Base-by-base conservation (phyloP, 1,140 invertebrate species). In the Halictus rubicundus region DNA sequence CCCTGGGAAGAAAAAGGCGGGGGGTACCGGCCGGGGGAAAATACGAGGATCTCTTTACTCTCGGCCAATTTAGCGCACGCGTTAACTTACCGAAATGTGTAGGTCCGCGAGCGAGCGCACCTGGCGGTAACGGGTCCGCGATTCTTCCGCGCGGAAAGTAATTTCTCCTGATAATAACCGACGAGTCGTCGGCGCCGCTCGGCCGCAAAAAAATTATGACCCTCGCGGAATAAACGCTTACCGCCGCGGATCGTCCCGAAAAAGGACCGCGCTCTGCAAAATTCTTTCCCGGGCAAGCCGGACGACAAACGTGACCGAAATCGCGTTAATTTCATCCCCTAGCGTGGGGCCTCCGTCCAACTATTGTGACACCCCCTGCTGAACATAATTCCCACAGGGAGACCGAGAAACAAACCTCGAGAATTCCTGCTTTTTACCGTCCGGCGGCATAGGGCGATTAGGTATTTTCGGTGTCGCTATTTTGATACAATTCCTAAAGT, bases 161-260 rank as follows among this genome's bases (percentile, higher is more conserved):
- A 78, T 78, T 71, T 78, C 76, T 78, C 76, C 60, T 75, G 78
- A 74, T 74, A 80, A 80, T 80, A 84, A 84, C 72, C 60, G 25
- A 23, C 42, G 49, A 52, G 68, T 72, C 69, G 75, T 42, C 54
- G 32, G 42, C 54, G 42, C 49, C 46, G 52, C 42, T 46, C 52
- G 37, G 46, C 57, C 54, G 52, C 27, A 78, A 64, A 75, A 46
- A 61, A 80, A 75, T 80, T 76, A 84, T 71, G 82, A 46, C 70
- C 49, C n/a, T 23, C 57, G 39, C 61, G 77, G 61, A 84, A 84
- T 84, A 84, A 84, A 80, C 68, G 83, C 83, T 84, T 84, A 80
- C 57, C 10, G 10, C 61, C 80, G 32, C 32, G 77, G 71, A 57
- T 57, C 49, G 19, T 65, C 68, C 52, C 46, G 46, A 66, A 57